Base-by-base conservation (phyloP, 2,113 vertebrate genomes). In the Paraplagusia blochii region DNA sequence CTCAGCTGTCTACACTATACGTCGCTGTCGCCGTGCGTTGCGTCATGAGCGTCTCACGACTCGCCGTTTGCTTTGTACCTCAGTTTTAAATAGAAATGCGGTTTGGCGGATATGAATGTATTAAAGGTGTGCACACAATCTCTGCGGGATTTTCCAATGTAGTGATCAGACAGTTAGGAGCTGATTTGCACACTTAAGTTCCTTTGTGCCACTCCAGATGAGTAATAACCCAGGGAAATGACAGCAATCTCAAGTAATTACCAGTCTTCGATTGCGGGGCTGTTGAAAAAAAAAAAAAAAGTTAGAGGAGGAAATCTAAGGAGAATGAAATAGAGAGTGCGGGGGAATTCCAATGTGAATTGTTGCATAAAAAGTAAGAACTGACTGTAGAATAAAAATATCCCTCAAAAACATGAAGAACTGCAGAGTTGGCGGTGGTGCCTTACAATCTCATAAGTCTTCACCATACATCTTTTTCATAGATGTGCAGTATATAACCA, bases 231-330 rank as follows among this genome's bases (percentile, higher is more conserved):
- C 43, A 50, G 22, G 61, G 59, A 73, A 76, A 77, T 63, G 68
- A 71, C 63, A 73, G 74, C 59, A 70, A 69, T 68, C 56, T 29
- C 57, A 58, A 58, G 46, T 76, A 72, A 76, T 81, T 68, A 66
- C 75, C 40, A 17, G 38, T 57, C 44, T 60, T 66, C 33, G 16
- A 61, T 61, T 58, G 51, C 38, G 17, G 16, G 63, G 53, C 15
- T 17, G 58, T 57, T 65, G 45, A 70, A 67, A 74, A 64, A 49
- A 70, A 67, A 74, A 64, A 49, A 53, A 4, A 29, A 29, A 53
- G 16, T 67, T 64, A 47, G 44, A 58, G 57, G 68, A 62, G 51
- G 71, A 76, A 66, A 60, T 40, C 22, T 29, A 44, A 42, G 22
- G 63, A 64, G 67, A 8, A 39, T 16, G 11, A 49, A 63, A 53